Base-by-base conservation (phyloP, 2,888 invertebrate genomes). In the Tryphoninae sp. region DNA sequence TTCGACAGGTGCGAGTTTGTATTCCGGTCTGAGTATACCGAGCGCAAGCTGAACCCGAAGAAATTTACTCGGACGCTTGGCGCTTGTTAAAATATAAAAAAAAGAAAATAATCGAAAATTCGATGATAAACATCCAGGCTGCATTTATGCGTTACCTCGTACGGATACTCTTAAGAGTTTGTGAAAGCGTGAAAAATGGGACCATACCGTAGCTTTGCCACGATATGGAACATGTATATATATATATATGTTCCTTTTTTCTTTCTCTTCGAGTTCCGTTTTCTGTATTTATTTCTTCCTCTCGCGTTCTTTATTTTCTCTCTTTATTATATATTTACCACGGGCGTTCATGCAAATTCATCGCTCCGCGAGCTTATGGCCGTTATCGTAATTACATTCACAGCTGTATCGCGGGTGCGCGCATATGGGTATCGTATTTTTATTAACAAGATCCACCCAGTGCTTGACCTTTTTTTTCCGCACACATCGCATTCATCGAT, bases 311-410 rank as follows among this genome's bases (percentile, higher is more conserved):
- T 73, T 69, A 51, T 42, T 72, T 73, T 49, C 40, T 61, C 40
- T 51, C 53, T 68, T 75, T 75, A 67, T 84, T 78, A 68, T 68
- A 68, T 64, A 76, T 82, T 73, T 72, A 65, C 53, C 75, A 81
- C 75, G 77, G 78, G 71, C 80, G 82, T 86, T 88, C 87, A 89
- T 89, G 89, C 87, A 89, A 89, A 89, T 89, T 84, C 86, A 84
- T 84, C 76, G 78, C 79, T 78, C 33, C 81, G 78, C 84, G 84
- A 82, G 84, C 82, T 80, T 80, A 64, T 49, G 68, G 85, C 80
- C 87, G 86, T 87, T 88, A 87, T 89, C 87, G 88, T 89, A 89
- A 89, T 88, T 89, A 87, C 86, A 88, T 86, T 86, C 89, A 86
- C 88, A 87, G 89, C 89, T 89, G 89, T 81, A 88, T 87, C 82